Base-by-base conservation (phyloP, 2,888 invertebrate genomes). In the Acronicta leporina region DNA sequence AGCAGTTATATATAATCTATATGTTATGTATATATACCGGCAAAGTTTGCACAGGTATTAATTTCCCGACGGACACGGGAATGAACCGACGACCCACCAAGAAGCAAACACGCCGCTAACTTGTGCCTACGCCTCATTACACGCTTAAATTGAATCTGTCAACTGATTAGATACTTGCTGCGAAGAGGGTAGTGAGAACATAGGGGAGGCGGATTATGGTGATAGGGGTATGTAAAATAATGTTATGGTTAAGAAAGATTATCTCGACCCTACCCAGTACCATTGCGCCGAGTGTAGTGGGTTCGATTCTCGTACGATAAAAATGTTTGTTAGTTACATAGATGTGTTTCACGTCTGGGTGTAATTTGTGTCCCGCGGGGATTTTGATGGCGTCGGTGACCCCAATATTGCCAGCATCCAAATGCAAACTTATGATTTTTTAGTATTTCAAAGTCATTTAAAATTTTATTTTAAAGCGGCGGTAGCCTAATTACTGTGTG, bases 41-140 rank as follows among this genome's bases (percentile, higher is more conserved):
- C 75, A 79, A 87, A 86, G 84, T 87, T 85, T 71, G 73, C 77
- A 35, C 83, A 79, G 86, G 83, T 83, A 83, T 83, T 87, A 87
- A 87, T 88, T 86, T 87, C 85, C 88, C 85, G 80, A 69, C 75
- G 85, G 83, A 82, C 81, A 71, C 68, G 65, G 61, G 42, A 53
- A 65, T 70, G 74, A 79, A 75, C 79, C 72, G 73, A 73, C 80
- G 83, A 83, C 81, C 81, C 80, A 71, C 65, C 70, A 74, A 66
- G 76, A 73, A 68, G 69, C 73, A 79, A 76, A 75, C 76, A 78
- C 52, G 51, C 64, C 63, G 79, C 71, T 67, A 75, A 75, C 72
- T 54, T 63, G 67, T 60, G 43, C 63, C 65, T 57, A 68, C 53
- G 66, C 48, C 73, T 75, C 68, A 78, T 75, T 75, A 75, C 69